Evolutionary conservation across 2,888 invertebrate genomes (phyloP).

Genomic region (Nephrotoma guestfalica): DNA sequence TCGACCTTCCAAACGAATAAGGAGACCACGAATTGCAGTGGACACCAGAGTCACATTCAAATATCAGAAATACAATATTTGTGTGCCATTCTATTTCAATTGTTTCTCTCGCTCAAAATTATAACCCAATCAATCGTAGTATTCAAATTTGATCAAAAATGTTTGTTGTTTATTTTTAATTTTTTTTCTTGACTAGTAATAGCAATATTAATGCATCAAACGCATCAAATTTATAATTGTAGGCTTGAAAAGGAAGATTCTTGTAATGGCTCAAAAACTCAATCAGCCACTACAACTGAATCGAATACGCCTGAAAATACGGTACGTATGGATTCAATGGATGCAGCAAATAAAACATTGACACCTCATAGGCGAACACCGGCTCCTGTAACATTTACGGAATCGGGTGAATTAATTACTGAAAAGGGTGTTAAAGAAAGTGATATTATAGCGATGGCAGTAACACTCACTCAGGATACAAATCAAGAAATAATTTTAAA

Average conservation of each 20-base stretch:
- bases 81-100: background rate
- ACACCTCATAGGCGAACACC: slow-evolving; percentile 31
- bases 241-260: slow-evolving; percentile 26
- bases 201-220: background rate
- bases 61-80: too few species aligned
- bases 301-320: slow-evolving; percentile 35
- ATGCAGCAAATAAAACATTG: slow-evolving; percentile 16
- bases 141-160: background rate
- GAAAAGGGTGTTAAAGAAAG: slow-evolving; percentile 34
- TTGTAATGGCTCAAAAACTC: slow-evolving; percentile 32
- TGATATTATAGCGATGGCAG: slow-evolving; percentile 34
- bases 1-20: too few species aligned
- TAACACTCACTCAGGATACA: slow-evolving; percentile 25
- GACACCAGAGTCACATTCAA: too few species aligned
- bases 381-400: slow-evolving; percentile 33
- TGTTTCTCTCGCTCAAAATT: background rate
- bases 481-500: slow-evolving; percentile 25
- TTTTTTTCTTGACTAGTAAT: background rate
- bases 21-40: too few species aligned
- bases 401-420: slow-evolving; percentile 42
- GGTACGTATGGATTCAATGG: slow-evolving; percentile 26
- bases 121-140: slow-evolving; percentile 7
- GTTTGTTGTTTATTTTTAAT: background rate
- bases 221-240: slow-evolving; percentile 6
- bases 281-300: slow-evolving; percentile 35